phyloP scores from a whole-genome alignment of 1,140 invertebrate genomes.

The Cepaea nemoralis region DNA sequence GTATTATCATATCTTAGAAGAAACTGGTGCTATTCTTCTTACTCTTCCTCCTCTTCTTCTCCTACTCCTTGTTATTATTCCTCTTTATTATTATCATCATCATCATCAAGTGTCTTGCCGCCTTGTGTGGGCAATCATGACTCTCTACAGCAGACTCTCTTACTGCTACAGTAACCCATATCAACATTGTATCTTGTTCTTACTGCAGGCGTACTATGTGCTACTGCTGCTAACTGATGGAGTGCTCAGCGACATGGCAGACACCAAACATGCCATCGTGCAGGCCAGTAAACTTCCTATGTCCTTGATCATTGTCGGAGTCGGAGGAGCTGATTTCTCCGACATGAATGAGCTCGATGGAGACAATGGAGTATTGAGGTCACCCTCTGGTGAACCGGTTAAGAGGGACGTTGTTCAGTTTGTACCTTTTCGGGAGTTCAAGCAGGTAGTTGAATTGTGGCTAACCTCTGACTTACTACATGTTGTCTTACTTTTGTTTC shows the following conservation, averaged over 20 bases:
- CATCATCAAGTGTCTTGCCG: too few species aligned
- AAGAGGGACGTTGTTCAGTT: constrained; percentile 77
- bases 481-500: neutral
- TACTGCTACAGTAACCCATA: too few species aligned
- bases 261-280: constrained; percentile 76
- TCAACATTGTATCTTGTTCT: neutral
- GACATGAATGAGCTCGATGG: constrained; percentile 76
- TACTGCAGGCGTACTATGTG: constrained; percentile 76
- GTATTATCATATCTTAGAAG: too few species aligned
- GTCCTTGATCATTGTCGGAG: constrained; percentile 78
- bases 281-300: constrained; percentile 75
- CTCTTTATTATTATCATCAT: neutral
- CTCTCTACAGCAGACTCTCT: too few species aligned
- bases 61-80: neutral
- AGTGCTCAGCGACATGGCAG: constrained; percentile 78
- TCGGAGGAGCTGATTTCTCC: constrained; percentile 76
- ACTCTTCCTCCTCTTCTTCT: neutral
- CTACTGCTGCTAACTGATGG: constrained; percentile 81
- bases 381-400: constrained; percentile 69
- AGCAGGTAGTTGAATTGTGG: constrained; percentile 51
- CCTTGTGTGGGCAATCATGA: neutral
- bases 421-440: constrained; percentile 75
- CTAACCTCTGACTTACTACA: too few species aligned
- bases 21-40: neutral
- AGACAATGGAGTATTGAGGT: constrained; percentile 73